A percentile compares a stretch with the other conserved stretches of the same genome.
phyloP scores from a whole-genome alignment of 2,888 invertebrate genomes.

The Allacma fusca region DNA sequence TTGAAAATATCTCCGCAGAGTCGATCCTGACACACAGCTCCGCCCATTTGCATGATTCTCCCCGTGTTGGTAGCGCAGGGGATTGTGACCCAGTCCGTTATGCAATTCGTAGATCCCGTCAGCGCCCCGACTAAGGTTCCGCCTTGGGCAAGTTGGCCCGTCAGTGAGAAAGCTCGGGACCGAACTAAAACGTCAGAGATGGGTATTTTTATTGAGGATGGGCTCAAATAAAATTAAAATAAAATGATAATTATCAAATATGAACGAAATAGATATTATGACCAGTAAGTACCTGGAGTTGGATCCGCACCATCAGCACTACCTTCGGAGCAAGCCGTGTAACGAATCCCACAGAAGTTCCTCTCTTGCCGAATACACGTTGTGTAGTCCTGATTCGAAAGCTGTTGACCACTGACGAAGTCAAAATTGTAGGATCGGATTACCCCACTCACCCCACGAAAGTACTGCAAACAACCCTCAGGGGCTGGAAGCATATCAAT shows the following conservation, averaged over 20 bases:
- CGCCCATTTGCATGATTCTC: slow-evolving; percentile 66
- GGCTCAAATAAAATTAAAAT: no score
- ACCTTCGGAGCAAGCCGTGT: slow-evolving; percentile 76
- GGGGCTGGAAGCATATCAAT: slow-evolving; percentile 74
- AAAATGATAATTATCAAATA: no score
- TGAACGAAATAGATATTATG: no score
- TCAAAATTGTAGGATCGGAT: slow-evolving; percentile 87
- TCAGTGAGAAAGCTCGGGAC: slow-evolving; percentile 77
- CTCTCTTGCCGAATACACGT: slow-evolving; percentile 84
- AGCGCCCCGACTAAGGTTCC: slow-evolving; percentile 72
- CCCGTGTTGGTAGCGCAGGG: slow-evolving; percentile 79
- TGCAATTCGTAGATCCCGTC: slow-evolving; percentile 72
- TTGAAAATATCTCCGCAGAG: slow-evolving; percentile 84
- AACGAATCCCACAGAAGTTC: slow-evolving; percentile 87
- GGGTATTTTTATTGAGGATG: neutral
- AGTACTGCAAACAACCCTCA: slow-evolving; percentile 81
- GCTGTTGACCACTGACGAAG: slow-evolving; percentile 75
- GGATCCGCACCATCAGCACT: slow-evolving; percentile 64
- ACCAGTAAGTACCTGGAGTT: slow-evolving; percentile 18
- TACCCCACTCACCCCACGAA: slow-evolving; percentile 80
- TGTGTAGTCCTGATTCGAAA: slow-evolving; percentile 89
- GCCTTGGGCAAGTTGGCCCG: slow-evolving; percentile 78
- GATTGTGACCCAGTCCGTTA: slow-evolving; percentile 80
- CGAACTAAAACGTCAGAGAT: slow-evolving; percentile 67
- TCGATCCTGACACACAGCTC: slow-evolving; percentile 76